phyloP scores from a whole-genome alignment of 2,888 invertebrate genomes.

The Bruchidius siliquastri region DNA sequence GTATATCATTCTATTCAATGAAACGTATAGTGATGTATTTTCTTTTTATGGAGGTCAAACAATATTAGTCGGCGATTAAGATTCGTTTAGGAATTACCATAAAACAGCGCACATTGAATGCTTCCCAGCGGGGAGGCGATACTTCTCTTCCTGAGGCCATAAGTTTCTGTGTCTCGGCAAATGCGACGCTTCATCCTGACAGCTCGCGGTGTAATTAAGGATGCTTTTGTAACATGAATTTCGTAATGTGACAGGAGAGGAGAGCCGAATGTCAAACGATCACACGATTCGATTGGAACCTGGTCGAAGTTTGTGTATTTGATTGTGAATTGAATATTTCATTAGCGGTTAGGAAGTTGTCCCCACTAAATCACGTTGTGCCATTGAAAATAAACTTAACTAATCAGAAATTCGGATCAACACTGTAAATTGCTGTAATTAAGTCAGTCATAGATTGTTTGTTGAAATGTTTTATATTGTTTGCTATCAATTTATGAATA shows the following conservation, averaged over 20 bases:
- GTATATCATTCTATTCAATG: neutral
- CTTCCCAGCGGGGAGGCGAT: neutral
- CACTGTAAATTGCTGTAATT: too few species aligned
- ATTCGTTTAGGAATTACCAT: neutral
- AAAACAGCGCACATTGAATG: neutral
- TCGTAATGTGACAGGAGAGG: neutral
- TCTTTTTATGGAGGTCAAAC: neutral
- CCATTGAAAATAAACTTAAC: too few species aligned
- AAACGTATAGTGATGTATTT: neutral
- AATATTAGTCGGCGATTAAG: neutral
- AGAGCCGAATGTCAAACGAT: neutral
- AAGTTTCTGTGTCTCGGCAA: neutral
- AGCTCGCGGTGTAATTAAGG: neutral
- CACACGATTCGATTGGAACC: too few species aligned
- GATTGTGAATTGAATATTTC: too few species aligned
- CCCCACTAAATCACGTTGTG: too few species aligned
- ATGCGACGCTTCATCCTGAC: neutral
- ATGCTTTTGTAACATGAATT: neutral
- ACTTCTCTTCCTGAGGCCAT: neutral
- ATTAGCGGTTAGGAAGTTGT: too few species aligned
- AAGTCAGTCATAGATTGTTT: too few species aligned
- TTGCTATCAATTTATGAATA: too few species aligned
- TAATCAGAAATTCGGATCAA: too few species aligned
- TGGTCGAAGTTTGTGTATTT: too few species aligned
- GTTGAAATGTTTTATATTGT: too few species aligned